Base-by-base conservation (phyloP, 2,113 vertebrate genomes). In the Hiodon tergisus region DNA sequence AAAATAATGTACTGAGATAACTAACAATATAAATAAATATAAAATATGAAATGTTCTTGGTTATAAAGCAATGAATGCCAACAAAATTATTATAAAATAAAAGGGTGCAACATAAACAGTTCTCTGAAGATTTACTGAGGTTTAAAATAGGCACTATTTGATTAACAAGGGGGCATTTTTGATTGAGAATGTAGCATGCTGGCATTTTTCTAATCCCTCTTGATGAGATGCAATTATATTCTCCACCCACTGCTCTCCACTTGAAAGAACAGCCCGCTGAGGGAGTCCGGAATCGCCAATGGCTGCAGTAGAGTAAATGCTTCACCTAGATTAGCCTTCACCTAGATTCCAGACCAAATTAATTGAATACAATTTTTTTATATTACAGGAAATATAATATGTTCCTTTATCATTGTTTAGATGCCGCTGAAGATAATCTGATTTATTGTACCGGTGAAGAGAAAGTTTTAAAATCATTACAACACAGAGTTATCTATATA, bases 91-190 rank as follows among this genome's bases (percentile, higher is more conserved):
- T 66, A 11, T 46, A 66, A 66, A 66, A 47, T 11, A 66, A 66
- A 10, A 47, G 9, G 63, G 9, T 48, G 13, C n/a, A 66, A 47
- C 11, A 66, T 17, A 62, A 57, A 57, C 60, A 16, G 13, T 6
- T 9, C 31, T 47, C 48, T 13, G 3, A 11, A 48, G 6, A 6
- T 66, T 46, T 11, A 48, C 63, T 60, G 59, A 60, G 59, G 4
- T 60, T 63, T 17, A n/a, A 10, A 17, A 17, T 17, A 63, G 3
- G n/a, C 55, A 7, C 48, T 59, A 50, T 77, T 86, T 81, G 78
- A 86, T 86, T 83, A 82, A 85, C 86, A 74, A 74, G 53, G 78
- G 46, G 58, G 14, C 51, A 63, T 17, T 67, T 78, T 74, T 84
- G 82, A 83, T 83, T 78, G 81, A 81, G 81, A 73, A n/a, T 74